Evolutionary conservation across 2,113 vertebrate genomes (phyloP).

Genomic region (Chlamydotis undulata): DNA sequence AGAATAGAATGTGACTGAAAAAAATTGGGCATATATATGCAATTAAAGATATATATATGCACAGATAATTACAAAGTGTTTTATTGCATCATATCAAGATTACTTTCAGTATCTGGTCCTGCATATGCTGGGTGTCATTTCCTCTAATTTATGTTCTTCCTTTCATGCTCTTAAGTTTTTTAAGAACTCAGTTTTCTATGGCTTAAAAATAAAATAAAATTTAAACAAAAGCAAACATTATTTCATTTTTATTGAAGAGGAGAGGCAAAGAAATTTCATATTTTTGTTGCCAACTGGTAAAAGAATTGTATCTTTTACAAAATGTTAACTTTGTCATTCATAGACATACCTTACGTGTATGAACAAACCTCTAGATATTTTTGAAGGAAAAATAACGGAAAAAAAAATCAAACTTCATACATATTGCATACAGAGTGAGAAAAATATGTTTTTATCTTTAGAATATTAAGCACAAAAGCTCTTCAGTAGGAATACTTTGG

Average conservation of each 20-base stretch:
- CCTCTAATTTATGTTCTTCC: not conserved
- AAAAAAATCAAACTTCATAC: not conserved
- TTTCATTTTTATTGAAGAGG: not conserved
- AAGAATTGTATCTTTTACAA: not conserved
- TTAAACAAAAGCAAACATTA: fast-evolving
- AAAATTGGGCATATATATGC: not conserved
- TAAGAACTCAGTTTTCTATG: not conserved
- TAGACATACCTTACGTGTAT: not conserved
- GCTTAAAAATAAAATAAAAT: not conserved
- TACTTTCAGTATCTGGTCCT: not conserved
- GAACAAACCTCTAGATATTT: not conserved
- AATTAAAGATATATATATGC: not conserved
- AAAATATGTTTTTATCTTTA: not conserved
- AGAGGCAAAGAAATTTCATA: not conserved
- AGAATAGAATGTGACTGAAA: not conserved
- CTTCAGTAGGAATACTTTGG: not conserved
- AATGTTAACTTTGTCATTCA: not conserved
- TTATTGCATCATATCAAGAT: not conserved
- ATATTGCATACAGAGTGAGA: not conserved
- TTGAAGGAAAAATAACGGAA: not conserved
- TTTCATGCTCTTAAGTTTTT: not conserved
- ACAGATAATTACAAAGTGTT: not conserved
- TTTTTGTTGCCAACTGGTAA: not conserved
- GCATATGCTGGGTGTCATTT: not conserved
- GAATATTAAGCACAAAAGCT: conserved; percentile 12